Base-by-base conservation (phyloP, 2,888 invertebrate genomes). In the Cetonia aurata region DNA sequence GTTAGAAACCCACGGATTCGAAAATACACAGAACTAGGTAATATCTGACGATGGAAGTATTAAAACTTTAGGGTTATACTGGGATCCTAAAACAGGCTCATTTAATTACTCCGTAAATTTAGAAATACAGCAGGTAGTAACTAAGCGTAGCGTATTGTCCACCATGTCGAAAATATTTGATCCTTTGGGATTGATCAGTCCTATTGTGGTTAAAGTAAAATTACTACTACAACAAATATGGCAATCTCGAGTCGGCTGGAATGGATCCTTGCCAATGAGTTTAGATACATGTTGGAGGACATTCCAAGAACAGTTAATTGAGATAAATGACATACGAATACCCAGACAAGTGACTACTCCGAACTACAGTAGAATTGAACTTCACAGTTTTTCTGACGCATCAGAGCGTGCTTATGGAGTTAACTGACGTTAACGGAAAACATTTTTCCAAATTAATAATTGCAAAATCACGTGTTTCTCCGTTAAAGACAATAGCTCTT, bases 321-420 rank as follows among this genome's bases (percentile, higher is more conserved):
- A 31, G 19, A 31, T 53, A 53, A 53, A 53, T 25, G 25, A 17
- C 19, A 25, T 53, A 53, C 53, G 25, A 53, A 46, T 60, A 46
- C 60, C 60, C 9, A 50, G 66, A 52, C 52, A 37, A n/a, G 52
- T 52, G 6, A 17, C 52, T 10, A 17, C 19, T 3, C 10, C 50
- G 0, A 66, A 66, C 15, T 19, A 6, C 19, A 15, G 19, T 17
- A 25, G 13, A 1, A 17, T 53, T 44, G 42, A 67, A 9, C 31
- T 67, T 4, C 17, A 67, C 44, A 25, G 42, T 19, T 55, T 67
- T 67, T 55, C 17, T 55, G 67, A 67, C 41, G 67, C 55, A 10
- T 59, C 67, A 6, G 56, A 57, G 12, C n/a, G 19, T 6, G 66
- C 52, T 15, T 66, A 53, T 25, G 67, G 55, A 9, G 44, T n/a